Base-by-base conservation (phyloP, 2,888 invertebrate species). In the Cerastis leucographa region DNA sequence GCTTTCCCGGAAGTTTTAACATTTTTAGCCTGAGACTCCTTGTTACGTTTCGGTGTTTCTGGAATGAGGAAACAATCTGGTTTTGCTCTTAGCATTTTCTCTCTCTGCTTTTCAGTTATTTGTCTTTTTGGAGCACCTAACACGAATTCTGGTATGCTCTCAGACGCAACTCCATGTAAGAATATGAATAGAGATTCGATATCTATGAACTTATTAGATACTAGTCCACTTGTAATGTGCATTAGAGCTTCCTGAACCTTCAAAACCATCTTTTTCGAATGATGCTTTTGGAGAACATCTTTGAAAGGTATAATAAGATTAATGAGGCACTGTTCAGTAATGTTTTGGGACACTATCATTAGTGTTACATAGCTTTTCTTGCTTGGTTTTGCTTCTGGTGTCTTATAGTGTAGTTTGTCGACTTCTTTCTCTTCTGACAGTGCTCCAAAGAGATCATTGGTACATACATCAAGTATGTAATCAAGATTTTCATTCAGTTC, bases 341-440 rank as follows among this genome's bases (percentile, higher is more conserved):
- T 97, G 90, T 97, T 98, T 88, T 98, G 97, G 0, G 99, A 98
- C 0, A 99, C 95, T 77, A 99, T 98, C 92, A 98, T 97, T 65
- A 99, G 97, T 0, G 99, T 98, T 19, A 99, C 98, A 87, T 97
- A 99, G 90, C 99, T 99, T 93, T 99, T 99, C 66, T 98, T 98
- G 75, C 97, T 97, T 0, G 98, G 97, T 91, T 98, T 98, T 0
- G 98, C 98, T 96, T 99, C 98, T 0, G 98, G 97, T 1, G 98
- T 97, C 93, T 99, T 99, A 19, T 97, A 97, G 11, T 97, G 97
- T 44, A 99, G 97, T 90, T 98, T 98, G 0, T 97, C 97, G 0
- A 99, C 97, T 94, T 99, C 99, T 93, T 99, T 99, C 94, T 99
- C 99, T 91, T 99, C 99, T 0, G 98, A 98, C 8, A 98, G 96